A percentile compares a stretch with the other conserved stretches of the same genome.
Conservation (phyloP, 1,140 invertebrate genomes). For the Brachionus rubens region DNA sequence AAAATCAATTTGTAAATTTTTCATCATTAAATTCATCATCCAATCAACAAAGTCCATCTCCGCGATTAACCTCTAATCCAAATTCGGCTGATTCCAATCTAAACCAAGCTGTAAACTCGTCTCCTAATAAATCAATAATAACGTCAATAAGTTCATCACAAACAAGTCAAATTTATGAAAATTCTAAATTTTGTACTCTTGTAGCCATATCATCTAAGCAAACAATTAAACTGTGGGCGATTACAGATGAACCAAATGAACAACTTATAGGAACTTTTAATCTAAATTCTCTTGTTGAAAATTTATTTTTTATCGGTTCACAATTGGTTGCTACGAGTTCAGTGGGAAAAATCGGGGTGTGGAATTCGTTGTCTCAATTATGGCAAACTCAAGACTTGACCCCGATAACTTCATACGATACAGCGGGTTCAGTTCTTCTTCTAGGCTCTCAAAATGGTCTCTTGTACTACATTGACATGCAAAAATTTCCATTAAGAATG, state of each 20-base stretch:
- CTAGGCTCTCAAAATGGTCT: constrained; percentile 92
- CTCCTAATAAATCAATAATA: not conserved
- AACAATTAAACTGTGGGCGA: constrained; percentile 75
- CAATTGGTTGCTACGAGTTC: constrained; percentile 88
- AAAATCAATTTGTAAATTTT: constrained; percentile 68
- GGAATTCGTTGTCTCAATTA: constrained; percentile 96
- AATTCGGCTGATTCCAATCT: not conserved
- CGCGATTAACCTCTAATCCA: not conserved
- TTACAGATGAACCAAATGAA: constrained; percentile 67
- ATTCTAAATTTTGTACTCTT: constrained; percentile 30
- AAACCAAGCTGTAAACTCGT: not conserved
- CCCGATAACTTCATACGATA: constrained; percentile 65
- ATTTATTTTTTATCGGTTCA: constrained; percentile 93
- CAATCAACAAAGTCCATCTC: not conserved
- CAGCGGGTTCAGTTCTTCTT: constrained; percentile 87
- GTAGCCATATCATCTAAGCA: not conserved
- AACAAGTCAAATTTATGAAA: not conserved
- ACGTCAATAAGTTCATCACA: not conserved
- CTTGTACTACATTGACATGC: constrained; percentile 98
- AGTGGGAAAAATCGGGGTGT: constrained; percentile 93
- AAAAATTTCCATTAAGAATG: constrained; percentile 96
- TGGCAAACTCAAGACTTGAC: constrained; percentile 67
- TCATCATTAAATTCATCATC: constrained; percentile 2
- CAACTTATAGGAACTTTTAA: constrained; percentile 73
- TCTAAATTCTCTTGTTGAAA: constrained; percentile 84